Percentiles rank a stretch among this genome's conserved stretches.
Conservation (phyloP, 2,797 vertebrate species). For the Spheniscus humboldti region DNA sequence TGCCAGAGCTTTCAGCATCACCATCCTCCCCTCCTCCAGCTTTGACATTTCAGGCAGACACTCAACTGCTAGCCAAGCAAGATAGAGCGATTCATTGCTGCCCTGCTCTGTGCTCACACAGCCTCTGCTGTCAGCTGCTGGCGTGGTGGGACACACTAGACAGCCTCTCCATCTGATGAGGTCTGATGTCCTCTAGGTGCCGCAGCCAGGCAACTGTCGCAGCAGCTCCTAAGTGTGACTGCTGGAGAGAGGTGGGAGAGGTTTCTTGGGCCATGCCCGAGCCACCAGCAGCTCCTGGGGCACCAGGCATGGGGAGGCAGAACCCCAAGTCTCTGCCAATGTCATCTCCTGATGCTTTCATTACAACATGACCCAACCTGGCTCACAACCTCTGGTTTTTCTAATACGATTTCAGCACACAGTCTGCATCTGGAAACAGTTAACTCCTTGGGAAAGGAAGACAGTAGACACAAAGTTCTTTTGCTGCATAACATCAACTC, state of each 20-base stretch:
- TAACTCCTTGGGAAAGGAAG: not conserved
- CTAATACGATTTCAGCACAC: not conserved
- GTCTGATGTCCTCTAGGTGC: not conserved
- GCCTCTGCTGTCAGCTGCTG: not conserved
- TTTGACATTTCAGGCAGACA: not conserved
- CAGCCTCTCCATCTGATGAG: fast-evolving
- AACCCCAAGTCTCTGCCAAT: fast-evolving
- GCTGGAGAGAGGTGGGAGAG: not conserved
- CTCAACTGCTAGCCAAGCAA: not conserved
- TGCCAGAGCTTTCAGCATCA: not conserved
- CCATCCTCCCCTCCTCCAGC: not conserved
- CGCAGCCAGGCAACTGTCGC: not conserved
- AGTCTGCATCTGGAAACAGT: not conserved
- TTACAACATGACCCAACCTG: not conserved
- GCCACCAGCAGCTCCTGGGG: not conserved
- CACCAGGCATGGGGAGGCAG: not conserved
- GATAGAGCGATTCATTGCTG: not conserved
- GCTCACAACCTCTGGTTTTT: not conserved
- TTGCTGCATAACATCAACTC: not conserved
- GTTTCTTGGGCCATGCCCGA: not conserved
- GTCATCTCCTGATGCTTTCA: not conserved
- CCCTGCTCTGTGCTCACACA: not conserved
- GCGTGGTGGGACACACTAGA: fast-evolving
- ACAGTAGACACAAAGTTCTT: not conserved
- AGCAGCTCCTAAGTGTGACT: not conserved